Base-by-base conservation (phyloP, 2,113 vertebrate species). In the Saccopteryx leptura region DNA sequence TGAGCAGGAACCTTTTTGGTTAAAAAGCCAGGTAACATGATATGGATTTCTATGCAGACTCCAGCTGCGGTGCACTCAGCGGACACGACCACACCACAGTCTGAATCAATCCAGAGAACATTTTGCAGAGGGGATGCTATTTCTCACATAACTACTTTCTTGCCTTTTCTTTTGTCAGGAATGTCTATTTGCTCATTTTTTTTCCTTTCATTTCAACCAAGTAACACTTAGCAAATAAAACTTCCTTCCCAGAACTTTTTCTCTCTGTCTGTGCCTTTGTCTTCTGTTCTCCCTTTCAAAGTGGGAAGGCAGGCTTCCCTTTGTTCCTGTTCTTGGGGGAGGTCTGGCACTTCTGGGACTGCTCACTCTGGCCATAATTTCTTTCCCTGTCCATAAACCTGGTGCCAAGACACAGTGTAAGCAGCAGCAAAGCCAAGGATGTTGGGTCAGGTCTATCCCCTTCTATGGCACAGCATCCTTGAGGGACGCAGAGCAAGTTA, bases 1-100 rank as follows among this genome's bases (percentile, higher is more conserved):
- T 18, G 18, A 76, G 10, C 31, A 31, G 26, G 31, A 5, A 39
- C 5, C 2, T 4, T 21, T 65, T 50, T 46, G 46, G 61, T 23
- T 48, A 1, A 9, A 86, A 46, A 4, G 52, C 80, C 54, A 28
- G 68, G 68, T n/a, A 24, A 60, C 19, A 26, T 0, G 11, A 9
- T n/a, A 10, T 4, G 28, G 14, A 5, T 12, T 18, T 50, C 52
- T 11, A 0, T 2, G 7, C 17, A 72, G n/a, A 39, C 61, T 52
- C 33, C 4, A 52, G 84, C n/a, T 61, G 17, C 18, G 2, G 24
- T 4, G 17, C 4, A 17, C 31, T 10, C 13, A 63, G 24, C 2
- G 1, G 9, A 46, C 6, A 3, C 10, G 23, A 58, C 26, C 1
- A 1, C 13, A 12, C 2, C 26, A 0, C 1, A 1, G 24, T 31